Conservation (phyloP, 2,113 vertebrate species). For the Cheilinus undulatus region DNA sequence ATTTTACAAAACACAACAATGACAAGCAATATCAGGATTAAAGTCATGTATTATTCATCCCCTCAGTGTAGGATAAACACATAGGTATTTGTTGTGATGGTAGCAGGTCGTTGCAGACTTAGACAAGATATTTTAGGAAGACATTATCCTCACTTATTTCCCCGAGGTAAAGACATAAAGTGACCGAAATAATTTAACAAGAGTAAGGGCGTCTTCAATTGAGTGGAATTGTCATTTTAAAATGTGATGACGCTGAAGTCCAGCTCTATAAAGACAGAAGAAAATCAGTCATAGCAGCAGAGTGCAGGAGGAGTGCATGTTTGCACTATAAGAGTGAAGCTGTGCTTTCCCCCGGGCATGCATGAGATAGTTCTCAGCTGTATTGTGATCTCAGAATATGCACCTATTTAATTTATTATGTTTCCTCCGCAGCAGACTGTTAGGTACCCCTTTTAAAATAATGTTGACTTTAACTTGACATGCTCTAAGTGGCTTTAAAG, state of each 20-base stretch:
- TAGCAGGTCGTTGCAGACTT: constrained; percentile 14
- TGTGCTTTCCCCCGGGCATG: constrained; percentile 30
- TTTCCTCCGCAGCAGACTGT: constrained; percentile 66
- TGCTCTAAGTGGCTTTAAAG: constrained; percentile 82
- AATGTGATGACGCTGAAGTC: constrained; percentile 18
- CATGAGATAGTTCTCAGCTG: constrained; percentile 52
- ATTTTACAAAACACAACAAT: constrained; percentile 28
- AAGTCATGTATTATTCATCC: constrained; percentile 60
- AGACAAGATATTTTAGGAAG: constrained; percentile 37
- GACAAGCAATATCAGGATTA: constrained; percentile 44
- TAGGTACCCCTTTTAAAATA: constrained; percentile 77
- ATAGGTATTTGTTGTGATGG: constrained; percentile 37
- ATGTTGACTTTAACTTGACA: constrained; percentile 81
- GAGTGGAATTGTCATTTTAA: constrained; percentile 18
- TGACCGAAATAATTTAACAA: constrained; percentile 32
- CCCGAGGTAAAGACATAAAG: constrained; percentile 15
- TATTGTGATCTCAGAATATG: constrained; percentile 57
- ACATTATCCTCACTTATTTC: constrained; percentile 40
- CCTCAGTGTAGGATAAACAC: constrained; percentile 41
- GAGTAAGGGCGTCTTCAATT: constrained; percentile 17
- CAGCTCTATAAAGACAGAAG: constrained; percentile 13
- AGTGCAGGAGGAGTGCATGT: constrained; percentile 5
- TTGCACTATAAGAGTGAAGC: constrained; percentile 31
- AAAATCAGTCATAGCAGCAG: constrained; percentile 24
- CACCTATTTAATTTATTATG: constrained; percentile 76